A percentile compares a stretch with the other conserved stretches of the same genome.
Evolutionary conservation across 1,140 invertebrate genomes (phyloP).

Genomic region (Apolygus lucorum): DNA sequence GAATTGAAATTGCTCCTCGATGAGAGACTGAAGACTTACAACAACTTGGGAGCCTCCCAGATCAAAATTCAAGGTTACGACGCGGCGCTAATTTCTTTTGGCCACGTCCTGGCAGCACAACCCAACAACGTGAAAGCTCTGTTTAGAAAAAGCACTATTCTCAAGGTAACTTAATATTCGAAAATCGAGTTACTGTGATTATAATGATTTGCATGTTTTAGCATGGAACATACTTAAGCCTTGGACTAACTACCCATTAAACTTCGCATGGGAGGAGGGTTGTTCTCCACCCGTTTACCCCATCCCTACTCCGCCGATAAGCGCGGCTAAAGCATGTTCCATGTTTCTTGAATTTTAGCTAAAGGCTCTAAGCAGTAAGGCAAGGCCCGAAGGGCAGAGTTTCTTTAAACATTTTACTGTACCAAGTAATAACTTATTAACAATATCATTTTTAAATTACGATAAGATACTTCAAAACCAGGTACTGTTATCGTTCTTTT

Average conservation of each 20-base stretch:
- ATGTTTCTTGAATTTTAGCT: too few relatives aligned
- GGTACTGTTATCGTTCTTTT: too few relatives aligned
- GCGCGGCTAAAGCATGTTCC: too few relatives aligned
- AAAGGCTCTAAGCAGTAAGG: too few relatives aligned
- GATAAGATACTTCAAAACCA: too few relatives aligned
- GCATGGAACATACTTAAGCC: constrained; percentile 20
- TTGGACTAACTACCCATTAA: neutral
- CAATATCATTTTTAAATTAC: too few relatives aligned
- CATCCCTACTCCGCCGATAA: too few relatives aligned
- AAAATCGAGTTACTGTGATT: constrained; percentile 26
- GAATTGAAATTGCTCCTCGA: constrained; percentile 57
- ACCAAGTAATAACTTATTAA: too few relatives aligned
- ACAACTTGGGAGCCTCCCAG: constrained; percentile 83
- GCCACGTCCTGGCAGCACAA: constrained; percentile 68
- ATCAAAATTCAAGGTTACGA: constrained; percentile 75
- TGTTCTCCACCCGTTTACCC: too few relatives aligned
- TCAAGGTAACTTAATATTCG: too few relatives aligned
- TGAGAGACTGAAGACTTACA: constrained; percentile 70
- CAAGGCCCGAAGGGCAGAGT: too few relatives aligned
- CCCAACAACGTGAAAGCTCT: constrained; percentile 83
- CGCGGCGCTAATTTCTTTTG: constrained; percentile 67
- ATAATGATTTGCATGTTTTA: neutral
- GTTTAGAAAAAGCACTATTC: constrained; percentile 71
- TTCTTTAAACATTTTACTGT: constrained; percentile 22
- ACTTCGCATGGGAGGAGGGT: too few relatives aligned